Base-by-base conservation (phyloP, 2,797 vertebrate genomes). In the Sebastolobus altivelis region DNA sequence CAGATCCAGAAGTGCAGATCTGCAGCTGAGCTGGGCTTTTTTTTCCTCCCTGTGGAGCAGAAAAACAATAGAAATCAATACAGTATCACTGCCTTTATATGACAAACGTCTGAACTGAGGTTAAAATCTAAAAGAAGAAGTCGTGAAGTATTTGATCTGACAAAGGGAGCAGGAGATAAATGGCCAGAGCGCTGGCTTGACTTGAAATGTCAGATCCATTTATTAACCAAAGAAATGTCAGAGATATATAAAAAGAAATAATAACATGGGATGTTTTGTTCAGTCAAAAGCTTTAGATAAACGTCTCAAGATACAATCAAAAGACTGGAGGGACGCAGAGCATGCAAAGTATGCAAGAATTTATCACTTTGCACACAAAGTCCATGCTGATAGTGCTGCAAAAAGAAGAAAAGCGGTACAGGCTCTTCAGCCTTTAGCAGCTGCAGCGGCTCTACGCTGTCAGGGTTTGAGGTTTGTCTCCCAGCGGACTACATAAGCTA, bases 381-480 rank as follows among this genome's bases (percentile, higher is more conserved):
- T 87, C 75, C 37, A 6, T 1, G 43, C 25, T 81, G 72, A 83
- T 60, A 43, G 16, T 3, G 40, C 29, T 8, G 2, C 20, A 61
- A 27, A 37, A 31, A 5, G 8, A 18, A 6, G 16, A 11, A n/a
- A 35, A 56, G 35, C 1, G 6, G 31, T 14, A 0, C 1, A 14
- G 33, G 49, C 65, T 73, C 9, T 73, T 72, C 70, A 74, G 69
- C 59, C 40, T 73, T 54, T 3, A 65, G 67, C 77, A 63, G 70
- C 55, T 33, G 2, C 60, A n/a, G 71, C 56, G 18, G 60, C 31
- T 78, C 40, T 12, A 35, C n/a, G 2, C 79, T 20, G 58, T 82
- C 84, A 62, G 56, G 81, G 77, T 75, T 67, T 65, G 73, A 75
- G 77, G 22, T 72, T 67, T 22, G 18, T 66, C 68, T 85, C 85